These are phyloP conservation scores for Macrotrachela quadricornifera DNA, from an alignment of 1,140 invertebrate species.

Conservation along the genomic window DNA sequence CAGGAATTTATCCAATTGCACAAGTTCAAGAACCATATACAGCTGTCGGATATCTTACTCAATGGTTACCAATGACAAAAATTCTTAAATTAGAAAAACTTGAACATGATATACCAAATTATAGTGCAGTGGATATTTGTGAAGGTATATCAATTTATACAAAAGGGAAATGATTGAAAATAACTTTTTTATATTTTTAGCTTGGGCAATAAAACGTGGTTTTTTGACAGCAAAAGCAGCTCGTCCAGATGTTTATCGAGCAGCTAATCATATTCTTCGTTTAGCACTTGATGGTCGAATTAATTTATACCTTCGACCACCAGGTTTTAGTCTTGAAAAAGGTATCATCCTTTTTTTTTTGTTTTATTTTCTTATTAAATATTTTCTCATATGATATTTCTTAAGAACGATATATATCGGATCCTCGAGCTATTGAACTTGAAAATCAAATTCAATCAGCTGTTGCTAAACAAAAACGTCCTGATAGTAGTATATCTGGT, in stretches of 20 bases:
- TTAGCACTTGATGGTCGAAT: constrained; percentile 64
- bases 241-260: constrained; percentile 60
- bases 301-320: constrained; percentile 53
- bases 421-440: no score
- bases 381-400: no score
- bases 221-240: constrained; percentile 62
- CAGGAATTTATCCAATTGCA: constrained; percentile 77
- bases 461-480: no score
- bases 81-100: constrained; percentile 41
- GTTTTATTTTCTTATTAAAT: no score
- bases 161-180: neutral
- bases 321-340: constrained; percentile 34
- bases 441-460: no score
- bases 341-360: no score
- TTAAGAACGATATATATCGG: no score
- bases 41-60: constrained; percentile 52
- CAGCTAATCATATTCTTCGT: constrained; percentile 64
- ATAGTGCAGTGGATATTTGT: constrained; percentile 53
- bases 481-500: no score
- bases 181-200: constrained; percentile 22
- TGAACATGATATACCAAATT: neutral
- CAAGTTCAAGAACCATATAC: constrained; percentile 74
- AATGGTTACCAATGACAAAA: constrained; percentile 51
- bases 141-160: constrained; percentile 39
- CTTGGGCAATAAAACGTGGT: constrained; percentile 64